Evolutionary conservation across 2,113 vertebrate species (phyloP), one percentile per base, ranked within the genome.

Genomic region (Corydoras maculifer): DNA sequence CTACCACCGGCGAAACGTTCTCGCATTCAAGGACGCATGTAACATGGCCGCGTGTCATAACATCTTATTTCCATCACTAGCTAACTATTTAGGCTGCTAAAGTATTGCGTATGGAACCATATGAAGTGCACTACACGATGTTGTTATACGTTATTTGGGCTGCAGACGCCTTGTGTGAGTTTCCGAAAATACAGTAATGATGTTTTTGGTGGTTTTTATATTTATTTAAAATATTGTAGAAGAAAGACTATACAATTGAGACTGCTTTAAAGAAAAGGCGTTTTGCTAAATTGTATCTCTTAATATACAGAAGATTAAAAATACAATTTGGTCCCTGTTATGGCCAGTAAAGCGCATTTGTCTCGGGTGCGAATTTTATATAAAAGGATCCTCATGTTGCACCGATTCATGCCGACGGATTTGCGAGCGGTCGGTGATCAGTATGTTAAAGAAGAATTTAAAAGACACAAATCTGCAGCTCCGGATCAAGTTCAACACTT

Each of bases 391-490:
- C 84, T 96, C 73, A 72, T 84, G 58, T 83, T 97, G 65, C 95
- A 97, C 58, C 90, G 90, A 2, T 86, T 84, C 65, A 81, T 97
- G 80, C 94, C 94, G 0, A 62, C 90, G 9, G 90, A 93, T 11
- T 75, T 97, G 49, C 86, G 85, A 70, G 86, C 86, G 8, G 82
- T 98, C 13, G 95, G 95, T 0, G 94, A 97, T 70, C 92, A 90
- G 78, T 97, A 98, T 51, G 93, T 94, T 62, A 92, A 90, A 76
- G 94, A 94, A 59, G 94, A 97, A 79, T 97, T 98, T 86, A 87
- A 88, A 58, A 90, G 91, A 77, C 91, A 94, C 75, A 91, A 82
- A 70, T 32, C 30, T 0, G 90, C 87, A 0, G 60, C 80, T 8
- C 63, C 81, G 0, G 86, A 86, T 7, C 92, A 94, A 64, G 88